Evolutionary conservation across 2,797 vertebrate genomes (phyloP), one percentile per base, ranked within the genome.

Genomic region (Myotis vivesi): DNA sequence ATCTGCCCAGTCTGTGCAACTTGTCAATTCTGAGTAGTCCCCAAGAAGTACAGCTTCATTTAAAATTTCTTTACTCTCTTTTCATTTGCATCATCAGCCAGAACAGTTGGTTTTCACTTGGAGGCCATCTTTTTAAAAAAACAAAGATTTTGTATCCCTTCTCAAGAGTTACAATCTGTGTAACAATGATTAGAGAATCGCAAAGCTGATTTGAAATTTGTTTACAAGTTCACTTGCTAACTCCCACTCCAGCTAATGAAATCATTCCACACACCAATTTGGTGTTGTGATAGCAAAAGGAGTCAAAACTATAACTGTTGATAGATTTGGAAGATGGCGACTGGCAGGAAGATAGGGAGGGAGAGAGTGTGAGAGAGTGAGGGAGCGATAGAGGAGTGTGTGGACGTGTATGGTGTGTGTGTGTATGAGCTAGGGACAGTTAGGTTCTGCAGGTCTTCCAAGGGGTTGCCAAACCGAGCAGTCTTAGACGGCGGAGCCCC

Each of bases 41-140:
- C 22, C 5, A 82, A 25, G 25, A 89, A 41, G 12, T 51, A 8
- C 82, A 17, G 85, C 11, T 46, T 72, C 49, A 66, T 87, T 83
- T 87, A 73, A 85, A 93, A 81, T 77, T 77, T 90, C 16, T 62
- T 84, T 44, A 87, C 11, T 87, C 2, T 84, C 11, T 75, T 73
- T 91, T 94, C 22, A 82, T 87, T 94, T 93, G 92, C 13, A 49
- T 89, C 30, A 68, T 69, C 8, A 62, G 13, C 3, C 23, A n/a
- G 90, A 41, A 38, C 23, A 84, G 25, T n/a, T 89, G 51, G 19
- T 59, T 95, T 95, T 91, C 64, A 72, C 94, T 93, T 49, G 36
- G 76, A 84, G 46, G 30, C 64, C 28, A 49, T 89, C 20, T 87
- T 81, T 94, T 81, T 41, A 51, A 89, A 87, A 71, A 55, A 87